Percentiles rank a stretch among this genome's conserved stretches.
Evolutionary conservation across 2,113 vertebrate genomes (phyloP).

Genomic region (Pseudopodoces humilis): DNA sequence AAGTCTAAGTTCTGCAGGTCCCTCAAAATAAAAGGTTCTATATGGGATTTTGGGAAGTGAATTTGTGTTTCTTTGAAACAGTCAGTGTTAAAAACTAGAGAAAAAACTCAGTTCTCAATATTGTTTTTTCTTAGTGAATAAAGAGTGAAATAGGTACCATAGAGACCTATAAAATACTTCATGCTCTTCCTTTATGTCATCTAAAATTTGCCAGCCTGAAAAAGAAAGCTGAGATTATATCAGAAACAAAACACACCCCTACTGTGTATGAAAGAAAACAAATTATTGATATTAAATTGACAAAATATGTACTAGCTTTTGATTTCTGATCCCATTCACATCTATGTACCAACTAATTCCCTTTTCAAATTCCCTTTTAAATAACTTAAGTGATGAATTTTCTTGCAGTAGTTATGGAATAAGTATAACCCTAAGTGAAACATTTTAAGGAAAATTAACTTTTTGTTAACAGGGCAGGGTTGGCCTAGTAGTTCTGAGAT

Average conservation of each 20-base stretch:
- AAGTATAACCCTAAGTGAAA: neutral
- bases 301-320: neutral
- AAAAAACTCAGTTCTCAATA: neutral
- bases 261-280: neutral
- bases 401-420: neutral
- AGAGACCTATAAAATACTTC: neutral
- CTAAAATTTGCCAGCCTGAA: neutral
- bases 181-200: neutral
- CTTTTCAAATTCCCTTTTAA: neutral
- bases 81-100: neutral
- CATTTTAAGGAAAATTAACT: neutral
- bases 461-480: neutral
- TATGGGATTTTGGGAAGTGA: neutral
- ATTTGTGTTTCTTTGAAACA: neutral
- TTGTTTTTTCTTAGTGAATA: neutral
- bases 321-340: neutral
- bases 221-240: neutral
- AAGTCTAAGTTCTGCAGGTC: neutral
- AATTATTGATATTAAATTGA: neutral
- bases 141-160: neutral
- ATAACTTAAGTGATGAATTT: neutral
- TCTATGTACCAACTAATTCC: neutral
- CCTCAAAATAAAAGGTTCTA: neutral
- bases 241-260: neutral
- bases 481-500: neutral